Base-by-base conservation (phyloP, 2,888 invertebrate genomes). In the Diaphora mendica region DNA sequence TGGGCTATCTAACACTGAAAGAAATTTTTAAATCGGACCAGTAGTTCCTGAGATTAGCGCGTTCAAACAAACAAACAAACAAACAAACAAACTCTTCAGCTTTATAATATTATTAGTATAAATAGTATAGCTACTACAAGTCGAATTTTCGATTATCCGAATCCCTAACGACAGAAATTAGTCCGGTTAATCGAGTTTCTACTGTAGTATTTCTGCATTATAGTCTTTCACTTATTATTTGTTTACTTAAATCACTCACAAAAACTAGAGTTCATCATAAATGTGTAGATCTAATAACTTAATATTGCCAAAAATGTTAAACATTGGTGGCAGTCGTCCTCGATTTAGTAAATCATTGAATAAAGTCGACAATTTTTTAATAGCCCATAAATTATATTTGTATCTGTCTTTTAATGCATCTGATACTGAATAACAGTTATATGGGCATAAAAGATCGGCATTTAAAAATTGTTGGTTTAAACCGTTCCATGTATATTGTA, bases 401-500 rank as follows among this genome's bases (percentile, higher is more conserved):
- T 70, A 62, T 23, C 23, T 20, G 15, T 7, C 30, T 70, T 42
- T 30, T 4, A 39, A 30, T 15, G 13, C 59, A 26, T 13, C 42
- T 42, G 70, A 44, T 55, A 70, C 30, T 42, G 59, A 13, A 44
- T 70, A 62, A 8, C 62, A 20, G 23, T 39, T 42, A 30, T 70
- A 62, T 55, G 26, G 26, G 17, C 55, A 55, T 69, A 20, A 39
- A 30, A 30, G 42, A 11, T 17, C 26, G 30, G 23, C 42, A 23
- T 20, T 42, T 30, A 62, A 17, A 7, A 44, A 30, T 44, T 44
- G 26, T 23, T 62, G 44, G 42, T 70, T 70, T 42, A 70, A 42
- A 42, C 11, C 23, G 23, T 44, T 42, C 42, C 93, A 87, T 65
- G 87, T 91, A 70, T 92, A 89, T 82, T 92, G 90, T 62, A 94